These are phyloP conservation scores for Dastarcus helophoroides DNA, from an alignment of 2,888 invertebrate species.

Conservation along the genomic window DNA sequence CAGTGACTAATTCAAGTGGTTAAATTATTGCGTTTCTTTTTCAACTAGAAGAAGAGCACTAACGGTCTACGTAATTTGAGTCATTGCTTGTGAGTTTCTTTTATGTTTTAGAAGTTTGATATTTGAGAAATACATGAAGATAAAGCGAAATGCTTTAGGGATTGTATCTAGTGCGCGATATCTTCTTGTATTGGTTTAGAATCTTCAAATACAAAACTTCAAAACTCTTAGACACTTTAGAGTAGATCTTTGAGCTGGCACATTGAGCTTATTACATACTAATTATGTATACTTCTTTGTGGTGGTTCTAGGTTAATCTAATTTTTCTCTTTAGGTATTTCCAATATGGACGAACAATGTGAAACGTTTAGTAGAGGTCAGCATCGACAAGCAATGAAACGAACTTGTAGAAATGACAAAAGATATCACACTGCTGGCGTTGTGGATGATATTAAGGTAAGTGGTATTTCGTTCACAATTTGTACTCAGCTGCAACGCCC, in stretches of 20 bases:
- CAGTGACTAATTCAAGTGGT: constrained; percentile 4
- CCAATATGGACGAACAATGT: constrained; percentile 30
- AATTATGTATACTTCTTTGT: too few relatives aligned
- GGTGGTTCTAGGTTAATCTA: too few relatives aligned
- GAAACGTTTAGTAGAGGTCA: constrained; percentile 35
- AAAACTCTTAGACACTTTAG: constrained; percentile 1
- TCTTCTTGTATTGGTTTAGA: not conserved
- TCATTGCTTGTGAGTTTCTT: constrained; percentile 30
- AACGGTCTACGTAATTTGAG: constrained; percentile 34
- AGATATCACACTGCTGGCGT: constrained; percentile 56
- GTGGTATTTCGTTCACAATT: too few relatives aligned
- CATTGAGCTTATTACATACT: too few relatives aligned
- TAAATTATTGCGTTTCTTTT: constrained; percentile 15
- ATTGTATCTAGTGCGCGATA: too few relatives aligned
- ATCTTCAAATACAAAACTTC: constrained; percentile 1
- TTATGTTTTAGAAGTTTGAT: constrained; percentile 17
- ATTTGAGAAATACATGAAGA: constrained; percentile 4
- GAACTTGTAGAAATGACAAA: constrained; percentile 38
- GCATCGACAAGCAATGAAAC: constrained; percentile 38
- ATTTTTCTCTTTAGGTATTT: constrained; percentile 22
- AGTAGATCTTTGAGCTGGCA: too few relatives aligned
- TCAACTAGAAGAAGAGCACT: constrained; percentile 36
- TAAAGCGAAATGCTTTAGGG: constrained; percentile 9
- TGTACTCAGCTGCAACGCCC: too few relatives aligned
- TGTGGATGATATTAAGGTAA: constrained; percentile 49